phyloP scores from a whole-genome alignment of 2,797 vertebrate species.

The Cuculus canorus region DNA sequence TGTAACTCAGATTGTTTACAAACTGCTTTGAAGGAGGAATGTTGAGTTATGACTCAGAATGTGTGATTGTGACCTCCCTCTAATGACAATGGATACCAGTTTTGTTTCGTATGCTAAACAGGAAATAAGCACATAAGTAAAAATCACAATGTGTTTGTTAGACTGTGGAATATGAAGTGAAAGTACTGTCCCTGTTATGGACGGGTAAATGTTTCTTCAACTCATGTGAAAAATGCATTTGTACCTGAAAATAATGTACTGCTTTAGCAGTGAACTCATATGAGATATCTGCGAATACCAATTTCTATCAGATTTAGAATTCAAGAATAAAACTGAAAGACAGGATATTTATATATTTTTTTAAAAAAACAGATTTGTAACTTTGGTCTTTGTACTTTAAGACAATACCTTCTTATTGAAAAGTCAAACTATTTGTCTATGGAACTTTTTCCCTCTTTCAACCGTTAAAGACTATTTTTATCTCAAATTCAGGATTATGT shows the following conservation, averaged over 20 bases:
- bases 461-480: neutral
- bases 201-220: neutral
- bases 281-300: neutral
- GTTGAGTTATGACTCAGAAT: slow-evolving; percentile 28
- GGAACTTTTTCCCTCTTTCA: neutral
- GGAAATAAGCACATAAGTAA: neutral
- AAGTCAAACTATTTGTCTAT: neutral
- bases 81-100: neutral
- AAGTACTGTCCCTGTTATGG: neutral
- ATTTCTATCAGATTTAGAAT: neutral
- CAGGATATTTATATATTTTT: neutral
- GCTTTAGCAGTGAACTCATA: neutral
- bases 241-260: neutral
- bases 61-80: neutral
- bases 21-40: slow-evolving; percentile 32
- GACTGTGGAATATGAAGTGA: neutral
- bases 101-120: neutral
- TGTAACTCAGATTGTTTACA: neutral
- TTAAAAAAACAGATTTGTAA: neutral
- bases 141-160: neutral
- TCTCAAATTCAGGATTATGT: neutral
- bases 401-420: neutral
- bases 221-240: neutral
- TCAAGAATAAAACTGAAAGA: neutral
- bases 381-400: neutral